phyloP scores from a whole-genome alignment of 2,113 vertebrate genomes.

The Microtus richardsoni region DNA sequence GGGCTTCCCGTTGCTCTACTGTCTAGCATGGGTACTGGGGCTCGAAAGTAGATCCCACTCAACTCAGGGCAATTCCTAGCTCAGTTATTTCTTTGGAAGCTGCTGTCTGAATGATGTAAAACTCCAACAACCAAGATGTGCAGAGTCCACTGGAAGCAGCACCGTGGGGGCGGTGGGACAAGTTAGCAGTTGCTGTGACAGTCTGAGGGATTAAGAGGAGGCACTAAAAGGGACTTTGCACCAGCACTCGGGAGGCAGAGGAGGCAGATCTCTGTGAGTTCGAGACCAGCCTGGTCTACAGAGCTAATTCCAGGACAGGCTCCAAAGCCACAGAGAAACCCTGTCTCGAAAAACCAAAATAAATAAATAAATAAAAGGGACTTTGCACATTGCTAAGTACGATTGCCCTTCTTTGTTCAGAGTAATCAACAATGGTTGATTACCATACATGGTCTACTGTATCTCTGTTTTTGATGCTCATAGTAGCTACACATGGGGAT shows the following conservation, averaged over 20 bases:
- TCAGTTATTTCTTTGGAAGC: conserved; percentile 13
- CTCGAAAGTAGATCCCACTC: not conserved
- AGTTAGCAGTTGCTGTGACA: conserved; percentile 65
- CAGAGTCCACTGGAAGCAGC: conserved; percentile 24
- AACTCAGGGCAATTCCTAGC: not conserved
- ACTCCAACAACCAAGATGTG: not conserved
- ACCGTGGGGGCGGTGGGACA: not conserved
- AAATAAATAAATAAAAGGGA: conserved; percentile 31
- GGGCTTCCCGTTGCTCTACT: not conserved
- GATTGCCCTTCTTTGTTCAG: conserved; percentile 36
- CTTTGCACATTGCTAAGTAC: conserved; percentile 54
- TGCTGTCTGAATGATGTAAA: not conserved
- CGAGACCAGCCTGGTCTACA: too few relatives aligned
- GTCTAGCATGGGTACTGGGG: not conserved
- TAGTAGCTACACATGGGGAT: not conserved
- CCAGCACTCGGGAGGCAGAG: too few relatives aligned
- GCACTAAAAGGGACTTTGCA: conserved; percentile 65
- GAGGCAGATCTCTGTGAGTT: too few relatives aligned
- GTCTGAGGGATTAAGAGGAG: conserved; percentile 19
- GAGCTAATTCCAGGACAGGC: too few relatives aligned
- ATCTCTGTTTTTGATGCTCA: conserved; percentile 13
- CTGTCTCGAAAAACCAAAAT: too few relatives aligned
- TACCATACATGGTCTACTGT: conserved; percentile 26
- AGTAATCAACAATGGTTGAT: conserved; percentile 36
- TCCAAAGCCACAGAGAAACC: too few relatives aligned